Evolutionary conservation across 1,140 invertebrate genomes (phyloP), one percentile per base, ranked within the genome.

Genomic region (Diorhabda elongata): DNA sequence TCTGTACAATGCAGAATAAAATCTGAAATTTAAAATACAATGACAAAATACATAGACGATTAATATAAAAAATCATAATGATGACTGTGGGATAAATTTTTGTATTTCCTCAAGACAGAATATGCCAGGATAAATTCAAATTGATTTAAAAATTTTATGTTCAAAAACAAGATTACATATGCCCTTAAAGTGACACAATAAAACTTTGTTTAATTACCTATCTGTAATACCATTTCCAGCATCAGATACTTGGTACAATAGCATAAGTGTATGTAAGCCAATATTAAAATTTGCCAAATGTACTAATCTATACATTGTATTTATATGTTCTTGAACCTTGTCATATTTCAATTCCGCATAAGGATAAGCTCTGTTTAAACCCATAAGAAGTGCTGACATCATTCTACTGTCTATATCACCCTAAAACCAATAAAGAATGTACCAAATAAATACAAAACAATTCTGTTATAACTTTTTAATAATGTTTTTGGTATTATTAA

Each of bases 371-470:
- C 93, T 86, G 77, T 95, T 95, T 4, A 97, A 91, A 2, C 95
- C 96, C 60, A 88, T 90, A 60, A 98, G 82, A 11, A 99, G 88
- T 2, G 91, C 94, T 69, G 91, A 91, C 92, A 99, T 95, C 82
- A 98, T 90, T 76, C 93, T 90, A 58, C 90, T 93, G 76, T 98
- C 92, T 1, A 98, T 90, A 72, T 97, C 94, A 42, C 94, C 93
- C 87, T 93, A 74, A 58, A 59, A 59, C n/a, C 6, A 52, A 8
- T 52, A 3, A 52, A 26, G 26, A 26, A 26, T 26, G 26, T 26
- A 26, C 26, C 26, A 26, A 26, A 26, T 26, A 26, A 0, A 26
- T 26, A 26, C 26, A 26, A 26, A 26, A 26, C 26, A 26, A 26
- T 61, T 42, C 5, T 42, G 9, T 81, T 82, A 71, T 73, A 73